Evolutionary conservation across 2,888 invertebrate species (phyloP), one percentile per base, ranked within the genome.

Genomic region (Aleiodes leptofemur): DNA sequence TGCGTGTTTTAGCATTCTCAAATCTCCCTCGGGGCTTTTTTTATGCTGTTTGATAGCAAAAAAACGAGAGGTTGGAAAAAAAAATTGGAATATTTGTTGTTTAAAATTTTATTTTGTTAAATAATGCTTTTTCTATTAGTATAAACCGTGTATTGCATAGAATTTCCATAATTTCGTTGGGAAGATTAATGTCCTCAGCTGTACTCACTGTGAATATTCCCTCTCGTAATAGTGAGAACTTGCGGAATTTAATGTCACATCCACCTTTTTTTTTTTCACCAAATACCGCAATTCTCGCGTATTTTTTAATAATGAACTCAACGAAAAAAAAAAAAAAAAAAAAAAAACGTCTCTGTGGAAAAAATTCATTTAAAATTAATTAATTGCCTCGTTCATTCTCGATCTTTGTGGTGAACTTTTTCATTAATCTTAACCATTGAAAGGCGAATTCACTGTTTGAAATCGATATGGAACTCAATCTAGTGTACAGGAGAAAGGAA

Each of bases 111-210:
- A 43, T 43, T 43, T 43, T 11, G 43, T 43, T 11, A 43, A 43
- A 43, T 43, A 43, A 43, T 43, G 9, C 11, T 23, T 64, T 64
- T 23, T 16, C 6, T 48, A 23, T 11, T 43, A 16, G 48, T 48
- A 9, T 64, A 43, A 16, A 14, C 2, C 14, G 14, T 55, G 55
- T 23, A 48, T 9, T 48, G 43, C 64, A 43, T 43, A 48, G 43
- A 43, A 64, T 64, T 64, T 64, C 64, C 64, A 64, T 64, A 64
- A 64, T 64, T 43, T 64, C 64, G 48, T 48, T 64, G 64, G 34
- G 23, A 2, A 64, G 64, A 64, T 64, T 64, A 64, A 64, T 64
- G 48, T 48, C 48, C 23, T 29, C 11, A 64, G 48, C 43, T 64
- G 64, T 64, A 23, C 48, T 43, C 43, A 43, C 4, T 48, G 23